Evolutionary conservation across 35 echinoderm and acorn worm genomes (phyloP).

Genomic region (Heliocidaris erythrogramma): DNA sequence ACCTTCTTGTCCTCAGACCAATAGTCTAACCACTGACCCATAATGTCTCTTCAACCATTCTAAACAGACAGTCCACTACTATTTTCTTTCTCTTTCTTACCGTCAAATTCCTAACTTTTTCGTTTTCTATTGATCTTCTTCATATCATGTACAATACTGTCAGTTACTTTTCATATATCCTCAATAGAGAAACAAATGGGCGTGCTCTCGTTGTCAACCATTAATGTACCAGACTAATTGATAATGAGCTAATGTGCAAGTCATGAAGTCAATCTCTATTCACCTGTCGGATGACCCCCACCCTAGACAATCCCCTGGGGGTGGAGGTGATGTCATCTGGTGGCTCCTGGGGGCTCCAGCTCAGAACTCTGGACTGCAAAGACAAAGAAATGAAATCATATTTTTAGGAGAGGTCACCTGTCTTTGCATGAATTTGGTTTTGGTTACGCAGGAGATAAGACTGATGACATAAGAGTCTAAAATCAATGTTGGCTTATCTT

Average conservation of each 20-base stretch:
- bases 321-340: slow-evolving; percentile 8
- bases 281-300: neutral
- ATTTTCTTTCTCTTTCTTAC: too few species aligned
- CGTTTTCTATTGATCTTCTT: too few species aligned
- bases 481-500: neutral
- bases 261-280: neutral
- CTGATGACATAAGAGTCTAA: neutral
- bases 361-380: neutral
- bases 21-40: too few species aligned
- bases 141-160: too few species aligned
- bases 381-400: slow-evolving; percentile 26
- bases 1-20: too few species aligned
- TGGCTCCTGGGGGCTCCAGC: neutral
- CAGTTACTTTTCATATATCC: neutral
- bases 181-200: neutral
- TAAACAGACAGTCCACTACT: too few species aligned
- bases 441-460: neutral
- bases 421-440: neutral
- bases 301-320: neutral
- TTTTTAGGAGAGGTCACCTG: neutral
- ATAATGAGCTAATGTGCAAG: slow-evolving; percentile 17
- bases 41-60: too few species aligned
- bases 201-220: neutral
- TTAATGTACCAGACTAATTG: neutral
- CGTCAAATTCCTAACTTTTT: too few species aligned